phyloP scores from a whole-genome alignment of 2,888 invertebrate species.

The Protonemura montana region DNA sequence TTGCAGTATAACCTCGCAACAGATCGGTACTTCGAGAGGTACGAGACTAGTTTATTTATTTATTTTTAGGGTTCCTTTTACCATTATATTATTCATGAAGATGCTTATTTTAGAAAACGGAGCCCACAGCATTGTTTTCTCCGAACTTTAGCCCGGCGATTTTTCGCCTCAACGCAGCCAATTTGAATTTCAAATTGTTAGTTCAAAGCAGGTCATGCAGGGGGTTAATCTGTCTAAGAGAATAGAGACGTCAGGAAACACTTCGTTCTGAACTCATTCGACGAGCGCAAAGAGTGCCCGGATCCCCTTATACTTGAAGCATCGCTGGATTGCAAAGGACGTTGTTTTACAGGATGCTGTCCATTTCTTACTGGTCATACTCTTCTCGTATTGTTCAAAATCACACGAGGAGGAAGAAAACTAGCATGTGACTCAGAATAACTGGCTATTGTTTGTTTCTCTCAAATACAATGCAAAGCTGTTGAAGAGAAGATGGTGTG shows the following conservation, averaged over 20 bases:
- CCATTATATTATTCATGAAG: not conserved
- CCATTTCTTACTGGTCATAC: not conserved
- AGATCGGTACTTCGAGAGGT: not conserved
- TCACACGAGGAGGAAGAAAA: not conserved
- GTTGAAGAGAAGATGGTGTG: not conserved
- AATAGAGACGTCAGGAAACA: slow-evolving; percentile 25
- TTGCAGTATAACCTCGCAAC: not conserved
- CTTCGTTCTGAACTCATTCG: not conserved
- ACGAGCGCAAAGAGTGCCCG: not conserved
- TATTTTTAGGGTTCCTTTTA: not conserved
- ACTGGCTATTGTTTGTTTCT: not conserved
- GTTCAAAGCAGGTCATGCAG: slow-evolving; percentile 17
- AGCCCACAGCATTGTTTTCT: not conserved
- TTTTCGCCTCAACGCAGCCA: not conserved
- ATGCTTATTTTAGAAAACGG: not conserved
- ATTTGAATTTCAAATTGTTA: slow-evolving; percentile 26
- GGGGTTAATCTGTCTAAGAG: slow-evolving; percentile 3
- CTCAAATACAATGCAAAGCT: not conserved
- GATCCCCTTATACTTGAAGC: not conserved
- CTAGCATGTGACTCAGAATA: not conserved
- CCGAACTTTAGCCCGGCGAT: not conserved
- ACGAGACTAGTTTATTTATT: not conserved
- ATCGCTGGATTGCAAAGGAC: not conserved
- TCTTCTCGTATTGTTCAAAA: not conserved
- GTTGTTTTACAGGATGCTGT: not conserved